Base-by-base conservation (phyloP, 1,140 invertebrate species). In the Hycleus phaleratus region DNA sequence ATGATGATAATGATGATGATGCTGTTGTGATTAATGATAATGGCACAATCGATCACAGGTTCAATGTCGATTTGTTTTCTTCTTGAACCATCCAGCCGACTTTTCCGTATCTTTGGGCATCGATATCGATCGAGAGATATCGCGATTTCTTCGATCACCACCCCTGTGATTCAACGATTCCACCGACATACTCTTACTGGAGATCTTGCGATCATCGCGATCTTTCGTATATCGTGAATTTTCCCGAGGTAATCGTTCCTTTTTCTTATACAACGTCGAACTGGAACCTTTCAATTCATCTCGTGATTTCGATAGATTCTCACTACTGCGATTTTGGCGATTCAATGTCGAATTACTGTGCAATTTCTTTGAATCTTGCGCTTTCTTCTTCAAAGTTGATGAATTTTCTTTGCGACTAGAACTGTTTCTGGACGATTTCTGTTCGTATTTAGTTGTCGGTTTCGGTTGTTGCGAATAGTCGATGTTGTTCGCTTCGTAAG, bases 401-500 rank as follows among this genome's bases (percentile, higher is more conserved):
- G 66, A 62, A 42, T 58, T 67, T n/a, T 71, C 66, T 46, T 70
- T 70, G 2, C 64, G 59, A 54, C 53, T 70, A 25, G 62, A 58
- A 26, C 74, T 26, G 70, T 74, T 66, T 69, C 70, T 58, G 68
- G 67, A 44, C 68, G 71, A 32, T 75, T 76, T 65, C 73, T 73
- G 65, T 62, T 68, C 68, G 74, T 76, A 70, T 69, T 74, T 65
- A 48, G 66, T 69, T 3, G 46, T 10, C 24, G 53, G 67, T 56
- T 80, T 79, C 26, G 80, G 80, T 69, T 82, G 80, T 66, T 87
- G 85, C 7, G 84, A 85, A 73, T 91, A 91, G 68, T 90, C 87
- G 11, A 91, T 86, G 73, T 90, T 87, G 70, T 85, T 83, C 47
- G 81, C 81, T 65, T 88, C 86, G 60, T 79, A 78, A 63, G 83